These are phyloP conservation scores for Sciurus niger DNA, from an alignment of 2,113 vertebrate genomes.

Conservation along the genomic window DNA sequence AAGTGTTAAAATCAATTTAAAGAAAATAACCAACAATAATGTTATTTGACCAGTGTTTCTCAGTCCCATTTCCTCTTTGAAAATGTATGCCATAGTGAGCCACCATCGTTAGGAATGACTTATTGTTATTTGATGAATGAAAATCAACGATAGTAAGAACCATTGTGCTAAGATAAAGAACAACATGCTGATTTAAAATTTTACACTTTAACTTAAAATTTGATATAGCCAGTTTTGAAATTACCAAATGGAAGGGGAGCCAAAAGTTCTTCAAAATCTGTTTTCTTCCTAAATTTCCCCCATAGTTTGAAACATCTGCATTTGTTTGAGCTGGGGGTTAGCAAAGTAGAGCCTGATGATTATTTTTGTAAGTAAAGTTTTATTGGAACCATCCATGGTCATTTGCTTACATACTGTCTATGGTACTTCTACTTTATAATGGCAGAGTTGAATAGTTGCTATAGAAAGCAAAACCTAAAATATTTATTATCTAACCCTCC, in stretches of 20 bases:
- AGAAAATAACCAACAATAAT: not conserved
- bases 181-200: not conserved
- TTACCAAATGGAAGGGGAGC: not conserved
- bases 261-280: not conserved
- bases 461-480: not conserved
- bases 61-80: not conserved
- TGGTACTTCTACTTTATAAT: not conserved
- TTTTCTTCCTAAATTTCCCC: not conserved
- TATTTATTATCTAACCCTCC: not conserved
- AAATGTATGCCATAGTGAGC: not conserved
- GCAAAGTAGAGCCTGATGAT: not conserved
- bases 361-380: conserved; percentile 20
- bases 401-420: not conserved
- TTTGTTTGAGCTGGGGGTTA: not conserved
- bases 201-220: conserved; percentile 55
- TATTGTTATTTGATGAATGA: not conserved
- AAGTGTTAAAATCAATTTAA: not conserved
- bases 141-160: conserved; percentile 35
- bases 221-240: not conserved
- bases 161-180: not conserved
- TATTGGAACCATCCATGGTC: not conserved
- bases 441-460: not conserved
- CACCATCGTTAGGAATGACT: not conserved
- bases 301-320: not conserved
- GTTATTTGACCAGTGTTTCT: not conserved